Conservation (phyloP, 2,888 invertebrate genomes). For the Halictus quadricinctus region DNA sequence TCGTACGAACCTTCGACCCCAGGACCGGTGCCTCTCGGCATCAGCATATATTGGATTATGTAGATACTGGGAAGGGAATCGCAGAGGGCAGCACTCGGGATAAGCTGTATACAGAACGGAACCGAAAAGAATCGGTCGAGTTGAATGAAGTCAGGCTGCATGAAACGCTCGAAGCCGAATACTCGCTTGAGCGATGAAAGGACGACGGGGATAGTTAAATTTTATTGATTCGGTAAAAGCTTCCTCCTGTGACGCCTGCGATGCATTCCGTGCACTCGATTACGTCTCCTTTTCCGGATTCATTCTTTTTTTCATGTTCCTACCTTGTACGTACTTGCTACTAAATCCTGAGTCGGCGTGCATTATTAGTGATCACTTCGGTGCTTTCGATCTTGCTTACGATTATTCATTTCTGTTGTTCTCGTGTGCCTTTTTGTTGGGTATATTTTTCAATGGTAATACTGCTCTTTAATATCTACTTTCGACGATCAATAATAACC, state of each 20-base stretch:
- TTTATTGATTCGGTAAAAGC: slow-evolving; percentile 61
- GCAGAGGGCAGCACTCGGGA: slow-evolving; percentile 61
- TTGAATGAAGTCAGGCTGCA: slow-evolving; percentile 64
- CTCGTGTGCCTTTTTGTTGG: too few species aligned
- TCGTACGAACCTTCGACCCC: slow-evolving; percentile 72
- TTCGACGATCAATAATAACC: too few species aligned
- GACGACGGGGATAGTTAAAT: slow-evolving; percentile 50
- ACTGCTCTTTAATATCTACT: too few species aligned
- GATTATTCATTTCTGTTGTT: too few species aligned
- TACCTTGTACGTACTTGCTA: background rate
- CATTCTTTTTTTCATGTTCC: background rate
- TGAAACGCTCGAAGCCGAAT: slow-evolving; percentile 57
- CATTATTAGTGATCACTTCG: background rate
- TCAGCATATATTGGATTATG: slow-evolving; percentile 78
- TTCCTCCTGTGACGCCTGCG: slow-evolving; percentile 1
- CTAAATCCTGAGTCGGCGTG: background rate
- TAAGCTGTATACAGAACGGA: slow-evolving; percentile 65
- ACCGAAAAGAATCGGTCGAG: slow-evolving; percentile 54
- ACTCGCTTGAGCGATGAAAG: slow-evolving; percentile 46
- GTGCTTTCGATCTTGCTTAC: background rate
- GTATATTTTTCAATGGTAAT: too few species aligned
- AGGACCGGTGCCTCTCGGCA: slow-evolving; percentile 48
- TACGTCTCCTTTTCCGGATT: slow-evolving; percentile 18
- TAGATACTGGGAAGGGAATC: slow-evolving; percentile 68
- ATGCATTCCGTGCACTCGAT: slow-evolving; percentile 44